phyloP scores from a whole-genome alignment of 2,113 vertebrate species.

The Accipiter virgatus region DNA sequence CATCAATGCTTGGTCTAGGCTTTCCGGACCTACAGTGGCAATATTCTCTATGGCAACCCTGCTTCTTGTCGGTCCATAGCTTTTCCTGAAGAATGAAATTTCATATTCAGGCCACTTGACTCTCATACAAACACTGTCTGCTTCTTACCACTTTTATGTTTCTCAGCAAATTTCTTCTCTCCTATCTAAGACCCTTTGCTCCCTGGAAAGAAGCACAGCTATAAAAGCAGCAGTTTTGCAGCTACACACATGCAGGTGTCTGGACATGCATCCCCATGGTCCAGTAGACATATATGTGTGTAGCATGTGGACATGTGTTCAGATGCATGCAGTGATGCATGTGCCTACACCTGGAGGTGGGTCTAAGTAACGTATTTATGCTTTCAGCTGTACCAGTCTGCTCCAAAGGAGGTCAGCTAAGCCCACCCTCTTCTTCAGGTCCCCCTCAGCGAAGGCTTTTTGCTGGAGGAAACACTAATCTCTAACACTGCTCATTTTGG shows the following conservation, averaged over 20 bases:
- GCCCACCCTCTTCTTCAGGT: background rate
- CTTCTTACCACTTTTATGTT: background rate
- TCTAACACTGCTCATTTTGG: background rate
- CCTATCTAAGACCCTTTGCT: background rate
- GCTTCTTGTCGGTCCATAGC: background rate
- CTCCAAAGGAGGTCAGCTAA: background rate
- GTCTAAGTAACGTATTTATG: background rate
- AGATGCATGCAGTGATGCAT: background rate
- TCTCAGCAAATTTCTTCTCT: background rate
- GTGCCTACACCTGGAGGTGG: background rate
- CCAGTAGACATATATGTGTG: rapidly evolving
- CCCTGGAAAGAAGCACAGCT: background rate
- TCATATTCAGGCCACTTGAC: background rate
- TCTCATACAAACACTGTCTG: background rate
- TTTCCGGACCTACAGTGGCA: background rate
- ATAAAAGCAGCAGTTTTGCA: background rate
- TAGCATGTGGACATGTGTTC: rapidly evolving
- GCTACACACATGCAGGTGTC: background rate
- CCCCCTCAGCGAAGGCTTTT: background rate
- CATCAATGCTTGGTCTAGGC: background rate
- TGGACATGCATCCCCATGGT: background rate
- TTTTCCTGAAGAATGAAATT: background rate
- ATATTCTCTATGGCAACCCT: background rate
- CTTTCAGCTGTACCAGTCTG: background rate
- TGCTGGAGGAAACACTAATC: background rate